These are phyloP conservation scores for Sesamia inferens DNA, from an alignment of 2,888 invertebrate species.

Conservation along the genomic window DNA sequence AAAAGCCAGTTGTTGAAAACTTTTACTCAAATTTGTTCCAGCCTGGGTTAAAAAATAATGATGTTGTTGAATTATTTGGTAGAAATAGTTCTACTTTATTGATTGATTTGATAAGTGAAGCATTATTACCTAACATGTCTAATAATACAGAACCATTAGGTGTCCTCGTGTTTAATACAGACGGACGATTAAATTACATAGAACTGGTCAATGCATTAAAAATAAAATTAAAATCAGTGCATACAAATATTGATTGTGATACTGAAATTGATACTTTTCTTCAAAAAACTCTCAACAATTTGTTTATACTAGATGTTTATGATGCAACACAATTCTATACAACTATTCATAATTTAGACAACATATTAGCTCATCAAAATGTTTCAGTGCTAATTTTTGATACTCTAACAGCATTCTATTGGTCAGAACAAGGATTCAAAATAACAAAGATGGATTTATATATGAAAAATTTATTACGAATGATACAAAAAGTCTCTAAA, in stretches of 20 bases:
- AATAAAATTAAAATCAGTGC: constrained; percentile 45
- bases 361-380: constrained; percentile 77
- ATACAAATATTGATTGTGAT: constrained; percentile 2
- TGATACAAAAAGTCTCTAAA: constrained; percentile 84
- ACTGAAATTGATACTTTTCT: constrained; percentile 48
- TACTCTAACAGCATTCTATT: constrained; percentile 87
- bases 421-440: constrained; percentile 87
- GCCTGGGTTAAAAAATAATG: constrained; percentile 73
- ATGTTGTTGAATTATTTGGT: constrained; percentile 81
- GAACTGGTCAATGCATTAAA: constrained; percentile 67
- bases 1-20: constrained; percentile 79
- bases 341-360: constrained; percentile 84
- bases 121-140: constrained; percentile 70
- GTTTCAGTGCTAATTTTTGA: constrained; percentile 84
- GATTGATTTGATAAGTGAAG: constrained; percentile 79
- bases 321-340: constrained; percentile 82
- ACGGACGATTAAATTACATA: constrained; percentile 80
- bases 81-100: constrained; percentile 72
- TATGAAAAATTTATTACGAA: constrained; percentile 80
- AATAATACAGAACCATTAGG: constrained; percentile 76
- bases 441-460: constrained; percentile 88
- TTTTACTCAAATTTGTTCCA: constrained; percentile 87
- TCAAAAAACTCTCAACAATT: constrained; percentile 68
- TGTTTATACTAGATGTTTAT: constrained; percentile 80
- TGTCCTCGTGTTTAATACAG: constrained; percentile 82